Evolutionary conservation across 1,140 invertebrate species (phyloP).

Genomic region (Trichonephila inaurata): DNA sequence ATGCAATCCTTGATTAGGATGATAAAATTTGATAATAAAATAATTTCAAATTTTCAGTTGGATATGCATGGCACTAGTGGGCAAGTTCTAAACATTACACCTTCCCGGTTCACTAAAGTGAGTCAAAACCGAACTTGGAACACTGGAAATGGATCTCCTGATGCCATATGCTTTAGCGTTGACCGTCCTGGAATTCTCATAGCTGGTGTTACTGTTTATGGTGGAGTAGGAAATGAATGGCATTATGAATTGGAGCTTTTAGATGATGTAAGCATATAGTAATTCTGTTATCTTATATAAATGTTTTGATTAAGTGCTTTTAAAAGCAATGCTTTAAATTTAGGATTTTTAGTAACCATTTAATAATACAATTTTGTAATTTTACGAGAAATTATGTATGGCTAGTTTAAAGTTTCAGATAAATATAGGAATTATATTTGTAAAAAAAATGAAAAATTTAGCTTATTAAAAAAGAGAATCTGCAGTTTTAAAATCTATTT

Average conservation of each 20-base stretch:
- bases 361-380: neutral
- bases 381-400: too few relatives aligned
- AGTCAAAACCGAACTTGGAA: conserved; percentile 96
- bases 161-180: conserved; percentile 97
- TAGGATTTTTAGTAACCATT: neutral
- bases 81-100: conserved; percentile 89
- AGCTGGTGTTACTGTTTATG: conserved; percentile 93
- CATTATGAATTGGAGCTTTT: conserved; percentile 93
- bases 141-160: conserved; percentile 96
- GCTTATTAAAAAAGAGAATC: too few relatives aligned
- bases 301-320: neutral
- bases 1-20: too few relatives aligned
- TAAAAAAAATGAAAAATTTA: too few relatives aligned
- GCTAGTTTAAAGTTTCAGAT: too few relatives aligned
- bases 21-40: too few relatives aligned
- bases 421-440: too few relatives aligned
- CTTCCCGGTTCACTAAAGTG: conserved; percentile 93
- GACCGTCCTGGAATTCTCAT: conserved; percentile 94
- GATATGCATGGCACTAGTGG: conserved; percentile 82
- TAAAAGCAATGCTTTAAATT: too few relatives aligned
- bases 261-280: conserved; percentile 86
- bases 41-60: conserved; percentile 71
- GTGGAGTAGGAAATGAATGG: conserved; percentile 88
- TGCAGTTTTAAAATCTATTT: too few relatives aligned
- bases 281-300: neutral